A percentile compares a stretch with the other conserved stretches of the same genome.
Conservation (phyloP, 2,113 vertebrate species). For the Smithornis capensis region DNA sequence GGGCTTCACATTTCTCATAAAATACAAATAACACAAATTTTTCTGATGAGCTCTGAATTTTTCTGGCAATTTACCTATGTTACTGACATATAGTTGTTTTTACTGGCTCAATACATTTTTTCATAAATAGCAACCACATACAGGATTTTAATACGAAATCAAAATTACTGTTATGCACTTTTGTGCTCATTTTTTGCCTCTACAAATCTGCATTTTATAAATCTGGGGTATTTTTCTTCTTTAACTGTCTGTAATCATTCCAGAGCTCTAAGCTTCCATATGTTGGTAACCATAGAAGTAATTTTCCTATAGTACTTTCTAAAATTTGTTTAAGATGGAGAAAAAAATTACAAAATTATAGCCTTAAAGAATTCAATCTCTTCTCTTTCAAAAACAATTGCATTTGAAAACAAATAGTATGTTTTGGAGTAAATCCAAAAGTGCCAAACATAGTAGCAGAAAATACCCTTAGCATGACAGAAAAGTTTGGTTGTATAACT, state of each 20-base stretch:
- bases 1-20: not conserved
- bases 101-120: constrained; percentile 12
- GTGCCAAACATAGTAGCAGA: not conserved
- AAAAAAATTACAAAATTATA: not conserved
- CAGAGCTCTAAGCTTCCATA: not conserved
- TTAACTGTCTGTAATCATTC: not conserved
- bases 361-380: not conserved
- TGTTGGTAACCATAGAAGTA: not conserved
- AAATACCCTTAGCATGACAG: not conserved
- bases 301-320: constrained; percentile 6
- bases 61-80: constrained; percentile 1
- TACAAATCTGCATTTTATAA: constrained; percentile 12
- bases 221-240: not conserved
- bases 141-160: not conserved
- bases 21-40: not conserved
- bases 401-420: not conserved
- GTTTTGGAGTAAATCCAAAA: not conserved
- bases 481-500: not conserved
- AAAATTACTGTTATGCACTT: not conserved
- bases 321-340: not conserved
- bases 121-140: constrained; percentile 36
- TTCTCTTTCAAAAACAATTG: not conserved
- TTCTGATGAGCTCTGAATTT: not conserved
- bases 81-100: not conserved
- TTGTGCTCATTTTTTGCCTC: not conserved